These are phyloP conservation scores for Catharus minimus DNA, from an alignment of 2,113 vertebrate species.

Conservation along the genomic window DNA sequence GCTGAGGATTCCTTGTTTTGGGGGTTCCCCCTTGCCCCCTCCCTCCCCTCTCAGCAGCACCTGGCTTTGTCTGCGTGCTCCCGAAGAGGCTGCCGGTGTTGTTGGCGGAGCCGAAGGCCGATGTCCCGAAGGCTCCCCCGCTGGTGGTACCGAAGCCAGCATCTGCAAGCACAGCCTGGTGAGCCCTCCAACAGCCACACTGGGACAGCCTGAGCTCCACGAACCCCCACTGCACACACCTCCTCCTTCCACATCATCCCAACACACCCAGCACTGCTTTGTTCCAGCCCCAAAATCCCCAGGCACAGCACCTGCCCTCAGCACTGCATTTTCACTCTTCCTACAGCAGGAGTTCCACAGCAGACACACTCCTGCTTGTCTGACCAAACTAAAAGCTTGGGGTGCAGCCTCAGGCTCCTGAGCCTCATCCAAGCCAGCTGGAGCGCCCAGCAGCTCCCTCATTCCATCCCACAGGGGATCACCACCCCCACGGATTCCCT, in stretches of 20 bases:
- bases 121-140: conserved; percentile 87
- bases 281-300: no score
- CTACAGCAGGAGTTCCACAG: not conserved
- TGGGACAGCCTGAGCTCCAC: not conserved
- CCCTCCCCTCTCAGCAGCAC: conserved; percentile 19
- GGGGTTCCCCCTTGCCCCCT: not conserved
- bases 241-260: not conserved
- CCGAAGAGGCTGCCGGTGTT: conserved; percentile 91
- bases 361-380: rapidly evolving
- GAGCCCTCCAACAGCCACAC: not conserved
- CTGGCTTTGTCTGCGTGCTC: conserved; percentile 88
- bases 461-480: not conserved
- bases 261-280: rapidly evolving
- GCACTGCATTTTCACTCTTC: rapidly evolving
- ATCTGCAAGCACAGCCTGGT: conserved; percentile 53
- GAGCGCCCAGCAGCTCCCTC: not conserved
- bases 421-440: rapidly evolving
- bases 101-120: conserved; percentile 87
- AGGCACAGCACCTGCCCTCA: rapidly evolving
- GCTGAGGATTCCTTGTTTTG: rapidly evolving
- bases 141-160: conserved; percentile 84
- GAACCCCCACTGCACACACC: rapidly evolving
- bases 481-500: rapidly evolving
- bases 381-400: no score
- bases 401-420: not conserved